Evolutionary conservation across 2,797 vertebrate species (phyloP).

Genomic region (Sphenodon punctatus): DNA sequence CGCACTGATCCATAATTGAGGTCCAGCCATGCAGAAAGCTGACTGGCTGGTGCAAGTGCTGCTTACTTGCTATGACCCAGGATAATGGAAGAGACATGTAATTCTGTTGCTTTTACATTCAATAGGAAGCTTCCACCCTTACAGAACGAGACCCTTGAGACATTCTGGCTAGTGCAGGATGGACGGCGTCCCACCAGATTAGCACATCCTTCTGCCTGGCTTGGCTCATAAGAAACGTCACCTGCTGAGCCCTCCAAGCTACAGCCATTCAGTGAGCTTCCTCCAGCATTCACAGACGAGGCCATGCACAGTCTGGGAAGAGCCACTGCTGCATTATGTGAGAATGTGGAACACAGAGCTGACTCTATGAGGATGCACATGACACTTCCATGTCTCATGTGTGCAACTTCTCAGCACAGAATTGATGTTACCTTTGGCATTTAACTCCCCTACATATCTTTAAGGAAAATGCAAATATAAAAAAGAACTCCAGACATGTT

Average conservation of each 20-base stretch:
- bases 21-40: background rate
- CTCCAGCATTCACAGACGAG: background rate
- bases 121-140: background rate
- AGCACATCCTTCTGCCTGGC: background rate
- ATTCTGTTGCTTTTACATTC: background rate
- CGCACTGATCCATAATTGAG: background rate
- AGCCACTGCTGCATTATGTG: background rate
- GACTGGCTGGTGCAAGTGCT: background rate
- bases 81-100: background rate
- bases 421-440: too few relatives aligned
- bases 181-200: background rate
- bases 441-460: too few relatives aligned
- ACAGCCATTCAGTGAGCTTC: background rate
- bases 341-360: background rate
- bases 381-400: too few relatives aligned
- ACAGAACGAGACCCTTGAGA: background rate
- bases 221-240: background rate
- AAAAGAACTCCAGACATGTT: too few relatives aligned
- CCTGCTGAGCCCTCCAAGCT: background rate
- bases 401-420: too few relatives aligned
- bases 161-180: background rate
- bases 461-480: too few relatives aligned
- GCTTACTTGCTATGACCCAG: background rate
- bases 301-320: background rate
- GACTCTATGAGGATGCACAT: background rate